Evolutionary conservation across 2,888 invertebrate genomes (phyloP), one percentile per base, ranked within the genome.

Genomic region (Tenthredo notha): DNA sequence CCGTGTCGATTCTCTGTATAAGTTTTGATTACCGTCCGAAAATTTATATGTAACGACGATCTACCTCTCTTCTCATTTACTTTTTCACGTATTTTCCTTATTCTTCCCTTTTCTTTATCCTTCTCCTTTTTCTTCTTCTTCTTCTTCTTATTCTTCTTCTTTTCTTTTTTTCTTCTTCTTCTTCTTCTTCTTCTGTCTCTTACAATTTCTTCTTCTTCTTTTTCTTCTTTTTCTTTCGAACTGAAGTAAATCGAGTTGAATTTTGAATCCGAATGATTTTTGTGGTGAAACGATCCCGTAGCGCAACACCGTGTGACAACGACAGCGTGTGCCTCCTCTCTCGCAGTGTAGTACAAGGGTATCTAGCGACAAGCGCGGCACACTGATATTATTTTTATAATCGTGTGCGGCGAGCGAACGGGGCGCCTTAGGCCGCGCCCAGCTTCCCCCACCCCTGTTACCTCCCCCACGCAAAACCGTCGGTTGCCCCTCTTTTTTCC

Each of bases 391-490:
- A 88, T 91, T 91, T 91, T 90, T 91, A 90, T 91, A 91, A 90
- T 87, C 88, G 93, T 93, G 91, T 92, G 92, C 93, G 91, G 90
- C 91, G 92, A 92, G 92, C 93, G 93, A 93, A 93, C 91, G 91
- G 91, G 91, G 91, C 89, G 92, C 92, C 94, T 93, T 94, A 94
- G 91, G 93, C 91, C 92, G 92, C 92, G 93, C 91, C 91, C 93
- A 93, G 91, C 90, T 91, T 92, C 93, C 90, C 91, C 90, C 90
- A 89, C 89, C 85, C 40, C 86, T 89, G 88, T 90, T 88, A 88
- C 87, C 87, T 80, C 83, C 82, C 67, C 67, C 83, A 47, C 83
- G 50, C 67, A 43, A 29, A 67, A 40, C 67, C 65, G 83, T 33
- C 83, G 47, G 47, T 88, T 90, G 88, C 87, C 86, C 88, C 84